phyloP scores from a whole-genome alignment of 2,797 vertebrate species.

The Galagoides demidoff region DNA sequence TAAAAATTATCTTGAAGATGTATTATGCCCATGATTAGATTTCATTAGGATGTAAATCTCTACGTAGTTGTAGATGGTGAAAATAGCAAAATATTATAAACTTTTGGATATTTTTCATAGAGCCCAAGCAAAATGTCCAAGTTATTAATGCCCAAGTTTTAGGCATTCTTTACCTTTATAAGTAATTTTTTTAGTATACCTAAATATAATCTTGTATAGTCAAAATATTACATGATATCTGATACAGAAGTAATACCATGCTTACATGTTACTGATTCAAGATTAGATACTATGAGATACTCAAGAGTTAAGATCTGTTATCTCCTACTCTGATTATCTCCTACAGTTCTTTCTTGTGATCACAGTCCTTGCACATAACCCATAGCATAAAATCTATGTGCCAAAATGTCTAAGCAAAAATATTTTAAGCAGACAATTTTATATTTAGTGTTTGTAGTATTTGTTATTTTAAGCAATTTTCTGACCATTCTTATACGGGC shows the following conservation, averaged over 20 bases:
- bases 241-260: neutral
- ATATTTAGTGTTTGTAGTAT: neutral
- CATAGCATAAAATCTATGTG: neutral
- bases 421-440: neutral
- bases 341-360: neutral
- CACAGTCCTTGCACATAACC: neutral
- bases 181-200: neutral
- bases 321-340: neutral
- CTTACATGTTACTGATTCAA: neutral
- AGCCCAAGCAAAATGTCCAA: neutral
- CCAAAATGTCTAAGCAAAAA: neutral
- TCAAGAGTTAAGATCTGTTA: neutral
- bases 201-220: neutral
- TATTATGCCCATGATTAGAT: neutral
- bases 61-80: neutral
- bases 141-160: neutral
- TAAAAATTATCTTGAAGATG: neutral
- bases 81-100: neutral
- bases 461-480: neutral
- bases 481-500: neutral
- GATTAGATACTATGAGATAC: neutral
- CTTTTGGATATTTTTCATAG: neutral
- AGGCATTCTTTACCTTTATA: neutral
- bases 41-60: neutral
- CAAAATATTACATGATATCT: neutral